A percentile compares a stretch with the other conserved stretches of the same genome.
Evolutionary conservation across 1,140 invertebrate species (phyloP).

Genomic region (Drosophila seguyi): DNA sequence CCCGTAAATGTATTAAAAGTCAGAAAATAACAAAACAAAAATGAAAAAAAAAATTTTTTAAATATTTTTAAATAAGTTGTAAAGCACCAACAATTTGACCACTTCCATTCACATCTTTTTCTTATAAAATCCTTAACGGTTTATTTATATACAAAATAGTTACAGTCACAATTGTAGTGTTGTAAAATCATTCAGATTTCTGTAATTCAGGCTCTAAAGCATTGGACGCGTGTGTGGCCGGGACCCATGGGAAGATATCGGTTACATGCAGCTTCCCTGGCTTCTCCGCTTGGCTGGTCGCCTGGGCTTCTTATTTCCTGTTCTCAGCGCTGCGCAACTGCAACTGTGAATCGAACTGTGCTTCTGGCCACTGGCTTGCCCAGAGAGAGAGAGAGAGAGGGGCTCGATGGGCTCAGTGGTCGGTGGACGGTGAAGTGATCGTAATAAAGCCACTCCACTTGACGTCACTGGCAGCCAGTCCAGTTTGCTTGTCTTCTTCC

Average conservation of each 20-base stretch:
- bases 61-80: no score
- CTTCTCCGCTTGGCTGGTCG: constrained; percentile 28
- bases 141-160: background rate
- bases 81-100: no score
- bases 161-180: background rate
- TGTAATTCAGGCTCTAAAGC: background rate
- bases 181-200: background rate
- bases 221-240: background rate
- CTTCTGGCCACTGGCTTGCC: constrained; percentile 19
- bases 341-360: constrained; percentile 70
- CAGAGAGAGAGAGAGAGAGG: no score
- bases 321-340: constrained; percentile 56
- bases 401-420: constrained; percentile 11
- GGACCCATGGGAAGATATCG: constrained; percentile 34
- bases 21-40: background rate
- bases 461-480: constrained; percentile 74
- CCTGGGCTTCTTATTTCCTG: constrained; percentile 60
- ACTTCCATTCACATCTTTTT: no score
- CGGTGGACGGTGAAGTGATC: constrained; percentile 42
- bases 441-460: constrained; percentile 66
- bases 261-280: constrained; percentile 34
- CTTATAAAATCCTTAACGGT: no score
- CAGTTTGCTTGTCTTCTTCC: constrained; percentile 42
- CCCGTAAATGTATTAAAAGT: background rate
- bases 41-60: no score